phyloP scores from a whole-genome alignment of 2,797 vertebrate species.

The Yasuhikotakia modesta region DNA sequence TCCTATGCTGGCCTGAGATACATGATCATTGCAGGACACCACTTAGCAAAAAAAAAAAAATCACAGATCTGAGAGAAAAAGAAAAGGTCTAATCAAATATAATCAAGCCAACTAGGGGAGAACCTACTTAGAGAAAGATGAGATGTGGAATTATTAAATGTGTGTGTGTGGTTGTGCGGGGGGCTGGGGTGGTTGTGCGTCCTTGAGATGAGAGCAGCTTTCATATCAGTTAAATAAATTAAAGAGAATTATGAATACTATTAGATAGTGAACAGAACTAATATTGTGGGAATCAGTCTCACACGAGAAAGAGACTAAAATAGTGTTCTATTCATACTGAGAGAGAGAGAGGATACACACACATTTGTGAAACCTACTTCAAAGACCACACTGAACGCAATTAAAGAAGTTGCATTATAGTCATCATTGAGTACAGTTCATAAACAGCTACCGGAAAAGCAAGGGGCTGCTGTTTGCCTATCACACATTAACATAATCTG shows the following conservation, averaged over 20 bases:
- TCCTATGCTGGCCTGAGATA: background rate
- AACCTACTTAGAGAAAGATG: slow-evolving; percentile 23
- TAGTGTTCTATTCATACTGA: background rate
- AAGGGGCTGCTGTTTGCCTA: background rate
- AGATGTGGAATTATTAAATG: slow-evolving; percentile 28
- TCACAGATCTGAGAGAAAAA: slow-evolving; percentile 6
- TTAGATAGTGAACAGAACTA: slow-evolving; percentile 42
- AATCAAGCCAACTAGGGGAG: slow-evolving; percentile 32
- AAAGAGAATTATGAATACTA: slow-evolving; percentile 57
- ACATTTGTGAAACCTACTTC: background rate
- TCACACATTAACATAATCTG: background rate
- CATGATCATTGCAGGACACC: slow-evolving; percentile 4
- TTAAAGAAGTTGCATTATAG: background rate
- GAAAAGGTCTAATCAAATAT: slow-evolving; percentile 30
- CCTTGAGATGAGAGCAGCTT: slow-evolving; percentile 43
- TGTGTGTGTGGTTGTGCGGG: slow-evolving; percentile 17
- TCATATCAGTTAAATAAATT: slow-evolving; percentile 53
- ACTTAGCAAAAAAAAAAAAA: slow-evolving; percentile 13
- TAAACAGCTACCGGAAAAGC: slow-evolving; percentile 5
- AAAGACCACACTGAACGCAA: slow-evolving; percentile 1
- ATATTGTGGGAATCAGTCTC: slow-evolving; percentile 38
- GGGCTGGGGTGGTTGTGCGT: background rate
- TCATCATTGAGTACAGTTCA: background rate
- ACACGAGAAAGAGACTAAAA: background rate
- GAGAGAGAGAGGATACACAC: background rate